These are phyloP conservation scores for Globicephala melas DNA, from an alignment of 2,113 vertebrate genomes.

Conservation along the genomic window DNA sequence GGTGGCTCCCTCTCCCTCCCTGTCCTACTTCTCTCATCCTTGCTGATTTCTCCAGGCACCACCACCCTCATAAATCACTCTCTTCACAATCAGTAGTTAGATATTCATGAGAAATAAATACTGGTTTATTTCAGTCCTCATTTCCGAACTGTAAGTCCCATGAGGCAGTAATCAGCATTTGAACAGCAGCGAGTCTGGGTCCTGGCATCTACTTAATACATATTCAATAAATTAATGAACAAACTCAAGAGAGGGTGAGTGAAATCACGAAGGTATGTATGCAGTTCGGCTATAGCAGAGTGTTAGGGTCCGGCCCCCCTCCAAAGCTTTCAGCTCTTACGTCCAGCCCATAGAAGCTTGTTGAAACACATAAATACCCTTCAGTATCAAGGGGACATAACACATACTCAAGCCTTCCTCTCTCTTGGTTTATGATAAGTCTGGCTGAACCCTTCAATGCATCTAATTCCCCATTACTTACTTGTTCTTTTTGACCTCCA, in stretches of 20 bases:
- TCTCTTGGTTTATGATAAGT: not conserved
- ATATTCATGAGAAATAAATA: not conserved
- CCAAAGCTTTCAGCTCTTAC: not conserved
- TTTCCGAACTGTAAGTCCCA: not conserved
- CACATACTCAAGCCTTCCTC: not conserved
- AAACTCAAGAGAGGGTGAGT: not conserved
- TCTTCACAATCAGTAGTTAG: not conserved
- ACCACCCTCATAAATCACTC: not conserved
- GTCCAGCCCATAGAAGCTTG: not conserved
- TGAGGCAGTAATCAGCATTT: not conserved
- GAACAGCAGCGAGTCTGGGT: not conserved
- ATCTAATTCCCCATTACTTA: slow-evolving; percentile 67
- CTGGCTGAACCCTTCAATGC: slow-evolving; percentile 23
- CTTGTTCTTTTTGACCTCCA: slow-evolving; percentile 75
- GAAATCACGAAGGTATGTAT: not conserved
- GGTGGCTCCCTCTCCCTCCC: not conserved
- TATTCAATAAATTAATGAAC: not conserved
- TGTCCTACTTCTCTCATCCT: not conserved
- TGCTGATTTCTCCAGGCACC: not conserved
- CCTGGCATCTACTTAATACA: not conserved
- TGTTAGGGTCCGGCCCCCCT: not conserved
- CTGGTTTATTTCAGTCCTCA: not conserved
- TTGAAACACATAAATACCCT: not conserved
- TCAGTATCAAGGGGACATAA: not conserved
- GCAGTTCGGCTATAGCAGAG: not conserved